A percentile compares a stretch with the other conserved stretches of the same genome.
These are phyloP conservation scores for Leguminivora glycinivorella DNA, from an alignment of 1,140 invertebrate genomes.

Conservation along the genomic window DNA sequence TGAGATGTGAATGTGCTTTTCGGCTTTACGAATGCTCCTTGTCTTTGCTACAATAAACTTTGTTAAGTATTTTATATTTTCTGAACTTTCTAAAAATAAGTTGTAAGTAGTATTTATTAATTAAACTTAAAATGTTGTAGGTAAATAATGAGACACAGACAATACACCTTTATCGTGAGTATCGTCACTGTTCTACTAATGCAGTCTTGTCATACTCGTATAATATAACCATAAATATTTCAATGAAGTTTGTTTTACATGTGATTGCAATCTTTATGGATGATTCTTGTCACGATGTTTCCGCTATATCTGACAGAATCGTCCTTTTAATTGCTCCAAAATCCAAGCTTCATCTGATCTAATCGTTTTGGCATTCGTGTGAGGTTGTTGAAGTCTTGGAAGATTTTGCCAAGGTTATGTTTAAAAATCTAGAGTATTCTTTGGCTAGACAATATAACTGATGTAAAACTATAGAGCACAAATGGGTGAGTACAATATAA, in stretches of 20 bases:
- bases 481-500: no score
- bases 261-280: conserved; percentile 41
- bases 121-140: no score
- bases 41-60: neutral
- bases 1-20: conserved; percentile 6
- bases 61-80: neutral
- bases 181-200: no score
- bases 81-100: no score
- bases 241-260: conserved; percentile 35
- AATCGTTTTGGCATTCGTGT: conserved; percentile 13
- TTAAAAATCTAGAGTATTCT: neutral
- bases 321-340: conserved; percentile 23
- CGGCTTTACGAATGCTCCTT: neutral
- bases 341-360: conserved; percentile 17
- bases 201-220: no score
- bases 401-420: neutral
- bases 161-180: no score
- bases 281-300: conserved; percentile 34
- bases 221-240: conserved; percentile 38
- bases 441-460: neutral
- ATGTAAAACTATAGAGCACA: neutral
- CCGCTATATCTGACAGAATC: conserved; percentile 22
- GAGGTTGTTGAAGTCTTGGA: neutral
- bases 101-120: no score
- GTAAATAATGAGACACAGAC: no score